Evolutionary conservation across 2,113 vertebrate genomes (phyloP).

Genomic region (Glaucidium brasilianum): DNA sequence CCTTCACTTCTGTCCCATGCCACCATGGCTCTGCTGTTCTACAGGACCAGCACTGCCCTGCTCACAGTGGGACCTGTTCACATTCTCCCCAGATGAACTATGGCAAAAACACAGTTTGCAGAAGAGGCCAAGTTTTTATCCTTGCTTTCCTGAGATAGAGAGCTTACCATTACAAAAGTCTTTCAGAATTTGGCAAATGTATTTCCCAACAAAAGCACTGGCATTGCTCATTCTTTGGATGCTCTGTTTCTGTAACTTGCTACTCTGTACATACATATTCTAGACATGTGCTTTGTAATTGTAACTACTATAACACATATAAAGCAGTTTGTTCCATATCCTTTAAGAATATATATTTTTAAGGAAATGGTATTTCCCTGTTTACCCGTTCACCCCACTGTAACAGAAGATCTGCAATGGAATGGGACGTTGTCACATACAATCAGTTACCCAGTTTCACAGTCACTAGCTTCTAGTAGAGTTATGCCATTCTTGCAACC

Average conservation of each 20-base stretch:
- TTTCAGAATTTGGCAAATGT: background rate
- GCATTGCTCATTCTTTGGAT: background rate
- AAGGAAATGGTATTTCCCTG: background rate
- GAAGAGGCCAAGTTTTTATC: background rate
- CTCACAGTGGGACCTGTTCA: background rate
- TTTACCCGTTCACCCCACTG: background rate
- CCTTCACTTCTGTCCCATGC: background rate
- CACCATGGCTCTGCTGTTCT: background rate
- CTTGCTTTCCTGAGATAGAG: background rate
- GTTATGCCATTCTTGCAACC: background rate
- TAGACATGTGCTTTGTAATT: background rate
- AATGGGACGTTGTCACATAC: background rate
- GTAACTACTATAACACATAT: background rate
- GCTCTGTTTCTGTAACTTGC: background rate
- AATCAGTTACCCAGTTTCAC: background rate
- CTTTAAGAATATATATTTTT: background rate
- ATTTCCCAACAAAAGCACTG: background rate
- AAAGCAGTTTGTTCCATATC: background rate
- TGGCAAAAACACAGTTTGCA: background rate
- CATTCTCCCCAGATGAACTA: background rate
- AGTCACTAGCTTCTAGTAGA: background rate
- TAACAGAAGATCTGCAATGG: background rate
- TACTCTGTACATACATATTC: background rate
- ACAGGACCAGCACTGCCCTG: background rate
- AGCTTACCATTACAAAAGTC: background rate